A percentile compares a stretch with the other conserved stretches of the same genome.
Conservation (phyloP, 2,113 vertebrate genomes). For the Gallinago paraguaiae region DNA sequence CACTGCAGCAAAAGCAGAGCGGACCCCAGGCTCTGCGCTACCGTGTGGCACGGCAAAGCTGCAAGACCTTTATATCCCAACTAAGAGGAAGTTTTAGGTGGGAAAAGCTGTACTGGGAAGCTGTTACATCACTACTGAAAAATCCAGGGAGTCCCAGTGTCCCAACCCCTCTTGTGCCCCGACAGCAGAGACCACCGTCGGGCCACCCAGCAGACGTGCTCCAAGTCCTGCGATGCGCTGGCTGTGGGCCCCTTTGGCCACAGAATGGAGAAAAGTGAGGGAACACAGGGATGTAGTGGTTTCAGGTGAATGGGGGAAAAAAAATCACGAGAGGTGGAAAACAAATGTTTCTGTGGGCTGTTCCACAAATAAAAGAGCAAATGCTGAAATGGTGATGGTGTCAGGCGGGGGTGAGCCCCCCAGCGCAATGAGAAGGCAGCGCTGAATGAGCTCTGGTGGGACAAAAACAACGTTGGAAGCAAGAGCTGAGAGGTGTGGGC, state of each 20-base stretch:
- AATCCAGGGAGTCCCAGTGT: not conserved
- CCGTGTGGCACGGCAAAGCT: not conserved
- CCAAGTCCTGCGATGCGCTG: not conserved
- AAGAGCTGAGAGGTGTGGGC: not conserved
- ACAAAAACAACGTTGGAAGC: not conserved
- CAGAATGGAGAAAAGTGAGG: not conserved
- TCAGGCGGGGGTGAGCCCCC: not conserved
- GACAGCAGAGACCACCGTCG: not conserved
- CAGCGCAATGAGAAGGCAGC: not conserved
- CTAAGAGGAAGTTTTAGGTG: not conserved
- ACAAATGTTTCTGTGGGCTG: not conserved
- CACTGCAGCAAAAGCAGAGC: not conserved
- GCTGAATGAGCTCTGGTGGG: not conserved
- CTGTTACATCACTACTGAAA: not conserved
- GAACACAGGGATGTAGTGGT: fast-evolving
- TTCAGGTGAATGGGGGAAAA: not conserved
- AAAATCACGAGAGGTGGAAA: not conserved
- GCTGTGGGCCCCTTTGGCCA: not conserved
- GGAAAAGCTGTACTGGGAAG: not conserved
- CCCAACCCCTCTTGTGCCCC: not conserved
- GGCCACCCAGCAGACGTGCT: not conserved
- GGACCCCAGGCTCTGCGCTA: not conserved
- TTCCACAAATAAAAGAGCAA: slow-evolving; percentile 12
- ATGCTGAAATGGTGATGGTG: not conserved
- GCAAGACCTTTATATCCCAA: not conserved